Conservation (phyloP, 2,888 invertebrate genomes). For the Drosophila borealis region DNA sequence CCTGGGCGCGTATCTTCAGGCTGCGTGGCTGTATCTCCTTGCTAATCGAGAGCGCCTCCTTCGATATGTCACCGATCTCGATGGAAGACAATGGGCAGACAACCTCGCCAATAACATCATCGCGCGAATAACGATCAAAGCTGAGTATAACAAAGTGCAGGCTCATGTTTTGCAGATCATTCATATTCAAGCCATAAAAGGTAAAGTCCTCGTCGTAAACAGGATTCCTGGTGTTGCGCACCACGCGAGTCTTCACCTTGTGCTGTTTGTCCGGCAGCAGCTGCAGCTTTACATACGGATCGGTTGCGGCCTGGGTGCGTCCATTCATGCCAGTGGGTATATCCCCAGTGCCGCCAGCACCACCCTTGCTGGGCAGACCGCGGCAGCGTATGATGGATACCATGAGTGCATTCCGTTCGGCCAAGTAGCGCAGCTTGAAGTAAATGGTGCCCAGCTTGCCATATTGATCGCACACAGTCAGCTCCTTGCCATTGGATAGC, state of each 20-base stretch:
- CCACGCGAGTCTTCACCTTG: slow-evolving; percentile 97
- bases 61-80: slow-evolving; percentile 89
- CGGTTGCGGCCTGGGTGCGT: slow-evolving; percentile 86
- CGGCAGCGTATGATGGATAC: slow-evolving; percentile 96
- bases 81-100: slow-evolving; percentile 91
- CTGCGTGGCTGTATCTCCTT: slow-evolving; percentile 97
- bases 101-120: slow-evolving; percentile 99
- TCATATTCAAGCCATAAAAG: slow-evolving; percentile 96
- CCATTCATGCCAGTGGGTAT: slow-evolving; percentile 84
- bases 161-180: slow-evolving; percentile 94
- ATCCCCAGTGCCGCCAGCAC: slow-evolving; percentile 87
- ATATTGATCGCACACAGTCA: slow-evolving; percentile 84
- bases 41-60: slow-evolving; percentile 92
- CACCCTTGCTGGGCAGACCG: slow-evolving; percentile 89
- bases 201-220: slow-evolving; percentile 99
- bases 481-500: slow-evolving; percentile 83
- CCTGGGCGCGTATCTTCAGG: slow-evolving; percentile 96
- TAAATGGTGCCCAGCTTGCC: slow-evolving; percentile 94
- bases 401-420: slow-evolving; percentile 95
- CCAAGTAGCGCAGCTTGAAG: slow-evolving; percentile 95
- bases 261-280: slow-evolving; percentile 98
- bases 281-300: slow-evolving; percentile 99
- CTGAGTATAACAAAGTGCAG: slow-evolving; percentile 97
- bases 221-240: slow-evolving; percentile 97
- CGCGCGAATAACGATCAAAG: slow-evolving; percentile 98